These are phyloP conservation scores for Pteropus rufus DNA, from an alignment of 2,797 vertebrate species.

Conservation along the genomic window DNA sequence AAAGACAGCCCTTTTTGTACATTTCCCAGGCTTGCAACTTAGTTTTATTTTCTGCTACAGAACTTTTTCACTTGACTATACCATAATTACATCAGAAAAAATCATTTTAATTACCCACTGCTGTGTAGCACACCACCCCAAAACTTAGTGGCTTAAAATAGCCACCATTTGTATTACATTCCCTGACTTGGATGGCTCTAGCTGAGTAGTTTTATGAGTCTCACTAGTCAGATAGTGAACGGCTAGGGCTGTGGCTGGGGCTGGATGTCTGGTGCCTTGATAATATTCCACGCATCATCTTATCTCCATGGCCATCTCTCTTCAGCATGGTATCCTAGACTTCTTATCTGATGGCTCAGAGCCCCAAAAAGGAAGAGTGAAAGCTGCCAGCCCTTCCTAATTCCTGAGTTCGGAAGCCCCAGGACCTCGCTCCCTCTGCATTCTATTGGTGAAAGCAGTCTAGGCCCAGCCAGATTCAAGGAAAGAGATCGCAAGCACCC, in stretches of 20 bases:
- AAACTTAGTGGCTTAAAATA: not conserved
- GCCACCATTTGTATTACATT: not conserved
- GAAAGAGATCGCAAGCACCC: not conserved
- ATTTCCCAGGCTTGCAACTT: not conserved
- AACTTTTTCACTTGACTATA: not conserved
- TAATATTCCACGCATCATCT: not conserved
- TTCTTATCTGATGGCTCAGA: not conserved
- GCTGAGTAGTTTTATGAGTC: not conserved
- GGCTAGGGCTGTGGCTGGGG: not conserved
- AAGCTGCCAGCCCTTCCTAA: not conserved
- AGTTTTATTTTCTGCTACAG: not conserved
- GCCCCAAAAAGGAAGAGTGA: not conserved
- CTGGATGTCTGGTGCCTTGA: not conserved
- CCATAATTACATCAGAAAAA: not conserved
- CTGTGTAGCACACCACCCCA: not conserved
- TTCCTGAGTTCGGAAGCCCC: not conserved
- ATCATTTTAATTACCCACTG: not conserved
- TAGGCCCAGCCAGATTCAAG: not conserved
- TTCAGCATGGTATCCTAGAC: not conserved
- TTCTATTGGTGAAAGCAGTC: not conserved
- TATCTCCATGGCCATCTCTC: not conserved
- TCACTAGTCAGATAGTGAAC: not conserved
- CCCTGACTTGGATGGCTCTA: not conserved
- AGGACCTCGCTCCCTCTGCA: no score
- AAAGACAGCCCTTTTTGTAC: not conserved